Percentiles rank a stretch among this genome's conserved stretches.
These are phyloP conservation scores for Auanema freiburgensis DNA, from an alignment of 2,888 invertebrate genomes.

Conservation along the genomic window DNA sequence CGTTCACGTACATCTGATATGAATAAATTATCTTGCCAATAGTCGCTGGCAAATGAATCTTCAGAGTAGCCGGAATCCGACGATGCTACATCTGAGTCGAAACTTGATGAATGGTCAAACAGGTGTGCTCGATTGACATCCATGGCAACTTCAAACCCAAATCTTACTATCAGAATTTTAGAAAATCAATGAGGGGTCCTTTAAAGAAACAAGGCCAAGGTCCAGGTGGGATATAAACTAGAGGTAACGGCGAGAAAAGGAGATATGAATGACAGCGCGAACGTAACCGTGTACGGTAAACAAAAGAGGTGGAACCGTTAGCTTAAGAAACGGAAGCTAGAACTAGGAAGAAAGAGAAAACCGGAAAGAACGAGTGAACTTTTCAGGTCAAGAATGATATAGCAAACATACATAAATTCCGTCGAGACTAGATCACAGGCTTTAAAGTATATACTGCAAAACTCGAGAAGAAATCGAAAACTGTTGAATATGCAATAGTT, in stretches of 20 bases:
- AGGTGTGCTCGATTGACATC: conserved; percentile 1
- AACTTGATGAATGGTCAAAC: not conserved
- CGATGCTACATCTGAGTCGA: not conserved
- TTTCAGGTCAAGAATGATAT: too few relatives aligned
- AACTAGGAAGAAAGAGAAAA: conserved; percentile 4
- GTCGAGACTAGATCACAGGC: too few relatives aligned
- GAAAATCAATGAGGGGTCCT: conserved; percentile 3
- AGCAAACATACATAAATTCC: too few relatives aligned
- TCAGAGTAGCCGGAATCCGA: conserved; percentile 23
- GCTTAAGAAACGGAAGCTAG: conserved; percentile 11
- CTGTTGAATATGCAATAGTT: too few relatives aligned
- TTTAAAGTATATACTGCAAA: too few relatives aligned
- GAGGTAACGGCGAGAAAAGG: conserved; percentile 7
- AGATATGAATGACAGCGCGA: conserved; percentile 3
- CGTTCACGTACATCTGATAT: conserved; percentile 14
- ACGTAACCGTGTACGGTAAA: conserved; percentile 20
- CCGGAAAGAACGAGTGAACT: too few relatives aligned
- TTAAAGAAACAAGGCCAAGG: conserved; percentile 9
- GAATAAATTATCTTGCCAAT: conserved; percentile 14
- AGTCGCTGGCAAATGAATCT: conserved; percentile 9
- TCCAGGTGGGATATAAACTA: not conserved
- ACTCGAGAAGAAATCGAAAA: too few relatives aligned
- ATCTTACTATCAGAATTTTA: not conserved
- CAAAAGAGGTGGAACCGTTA: conserved; percentile 13
- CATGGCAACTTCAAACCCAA: not conserved